These are phyloP conservation scores for Zoroaster sp. DNA, from an alignment of 53 echinoderm and acorn worm genomes.

Conservation along the genomic window DNA sequence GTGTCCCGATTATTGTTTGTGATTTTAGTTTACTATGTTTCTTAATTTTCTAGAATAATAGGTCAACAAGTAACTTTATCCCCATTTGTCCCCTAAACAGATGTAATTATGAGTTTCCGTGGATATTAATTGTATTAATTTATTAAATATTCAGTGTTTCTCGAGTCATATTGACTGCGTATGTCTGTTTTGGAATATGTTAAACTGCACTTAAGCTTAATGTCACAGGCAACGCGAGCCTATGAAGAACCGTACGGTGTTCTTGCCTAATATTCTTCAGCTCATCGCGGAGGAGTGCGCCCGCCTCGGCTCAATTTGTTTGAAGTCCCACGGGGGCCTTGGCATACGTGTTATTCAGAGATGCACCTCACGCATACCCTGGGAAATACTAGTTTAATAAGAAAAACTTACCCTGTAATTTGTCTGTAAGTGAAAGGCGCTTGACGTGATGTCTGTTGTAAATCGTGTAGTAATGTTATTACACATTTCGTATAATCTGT, in stretches of 20 bases:
- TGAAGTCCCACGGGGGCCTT: not conserved
- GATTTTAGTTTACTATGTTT: not conserved
- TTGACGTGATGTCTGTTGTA: not conserved
- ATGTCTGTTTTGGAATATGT: too few relatives aligned
- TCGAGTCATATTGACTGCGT: too few relatives aligned
- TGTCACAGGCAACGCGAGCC: too few relatives aligned
- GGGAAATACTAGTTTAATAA: too few relatives aligned
- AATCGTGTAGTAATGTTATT: not conserved
- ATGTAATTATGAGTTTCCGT: not conserved
- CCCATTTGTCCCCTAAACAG: not conserved
- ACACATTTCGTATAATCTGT: not conserved
- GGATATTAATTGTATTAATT: not conserved
- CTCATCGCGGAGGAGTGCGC: not conserved
- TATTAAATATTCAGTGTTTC: not conserved
- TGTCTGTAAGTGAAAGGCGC: constrained; percentile 16
- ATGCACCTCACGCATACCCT: too few relatives aligned
- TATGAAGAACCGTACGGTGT: too few relatives aligned
- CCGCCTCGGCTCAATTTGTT: not conserved
- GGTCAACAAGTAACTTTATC: too few relatives aligned
- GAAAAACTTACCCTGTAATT: too few relatives aligned
- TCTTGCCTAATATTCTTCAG: too few relatives aligned
- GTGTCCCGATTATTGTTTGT: not conserved
- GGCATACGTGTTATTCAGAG: too few relatives aligned
- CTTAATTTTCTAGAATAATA: not conserved
- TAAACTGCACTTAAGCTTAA: too few relatives aligned